These are phyloP conservation scores for Oikopleura dioica DNA, from an alignment of 23 tunicate species.

Conservation along the genomic window DNA sequence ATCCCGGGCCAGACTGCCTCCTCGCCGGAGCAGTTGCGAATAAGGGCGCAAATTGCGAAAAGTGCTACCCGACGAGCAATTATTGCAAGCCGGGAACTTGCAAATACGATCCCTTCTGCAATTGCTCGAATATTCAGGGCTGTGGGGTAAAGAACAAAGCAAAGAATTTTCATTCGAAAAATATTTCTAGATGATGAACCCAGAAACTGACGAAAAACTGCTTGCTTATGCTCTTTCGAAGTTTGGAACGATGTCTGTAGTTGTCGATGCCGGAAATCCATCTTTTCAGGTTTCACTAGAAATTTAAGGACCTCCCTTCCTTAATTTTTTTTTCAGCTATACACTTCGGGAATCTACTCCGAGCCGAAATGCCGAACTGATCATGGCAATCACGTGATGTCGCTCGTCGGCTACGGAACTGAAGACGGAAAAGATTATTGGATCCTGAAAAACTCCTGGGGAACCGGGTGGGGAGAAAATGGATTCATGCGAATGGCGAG, in stretches of 20 bases:
- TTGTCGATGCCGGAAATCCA: conserved; percentile 63
- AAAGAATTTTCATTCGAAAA: too few species aligned
- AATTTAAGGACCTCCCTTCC: too few species aligned
- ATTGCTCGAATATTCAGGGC: background rate
- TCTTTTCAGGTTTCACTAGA: too few species aligned
- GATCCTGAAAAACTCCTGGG: conserved; percentile 94
- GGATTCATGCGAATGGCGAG: conserved; percentile 90
- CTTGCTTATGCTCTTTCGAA: too few species aligned
- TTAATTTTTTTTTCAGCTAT: too few species aligned
- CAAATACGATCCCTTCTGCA: background rate
- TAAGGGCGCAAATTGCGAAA: background rate
- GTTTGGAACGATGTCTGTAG: conserved; percentile 91
- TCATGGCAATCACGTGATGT: conserved; percentile 42
- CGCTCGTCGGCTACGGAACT: conserved; percentile 61
- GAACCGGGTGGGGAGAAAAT: conserved; percentile 41
- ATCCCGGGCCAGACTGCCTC: background rate
- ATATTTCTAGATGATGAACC: too few species aligned
- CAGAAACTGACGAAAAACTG: too few species aligned
- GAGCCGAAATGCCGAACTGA: conserved; percentile 53
- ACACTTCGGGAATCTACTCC: conserved; percentile 57
- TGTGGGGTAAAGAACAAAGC: too few species aligned
- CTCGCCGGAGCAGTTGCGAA: background rate
- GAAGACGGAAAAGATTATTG: conserved; percentile 37
- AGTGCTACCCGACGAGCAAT: background rate
- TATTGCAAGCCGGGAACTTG: background rate